Conservation (phyloP, 2,113 vertebrate species). For the Argyrosomus japonicus region DNA sequence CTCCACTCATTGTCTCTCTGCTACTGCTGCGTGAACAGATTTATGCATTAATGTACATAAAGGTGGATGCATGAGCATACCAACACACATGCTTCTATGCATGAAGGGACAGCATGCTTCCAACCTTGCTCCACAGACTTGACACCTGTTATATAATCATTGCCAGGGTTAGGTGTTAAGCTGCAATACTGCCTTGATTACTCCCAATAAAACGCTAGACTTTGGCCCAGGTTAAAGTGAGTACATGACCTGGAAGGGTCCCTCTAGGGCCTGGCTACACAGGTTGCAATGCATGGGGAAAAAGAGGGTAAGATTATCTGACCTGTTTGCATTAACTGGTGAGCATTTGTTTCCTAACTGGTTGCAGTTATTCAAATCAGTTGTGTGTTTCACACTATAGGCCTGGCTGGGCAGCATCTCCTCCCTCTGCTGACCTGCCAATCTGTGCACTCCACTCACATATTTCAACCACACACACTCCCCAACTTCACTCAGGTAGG, state of each 20-base stretch:
- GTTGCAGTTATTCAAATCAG: slow-evolving; percentile 75
- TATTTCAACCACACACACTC: slow-evolving; percentile 3
- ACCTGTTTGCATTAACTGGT: not conserved
- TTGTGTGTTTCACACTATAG: slow-evolving; percentile 34
- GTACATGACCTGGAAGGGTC: slow-evolving; percentile 10
- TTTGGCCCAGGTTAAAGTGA: slow-evolving; percentile 63
- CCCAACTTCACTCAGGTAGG: slow-evolving; percentile 62
- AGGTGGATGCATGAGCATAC: not conserved
- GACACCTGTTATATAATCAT: slow-evolving; percentile 57
- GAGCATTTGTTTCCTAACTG: slow-evolving; percentile 60
- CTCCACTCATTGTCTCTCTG: not conserved
- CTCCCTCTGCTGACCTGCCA: slow-evolving; percentile 45
- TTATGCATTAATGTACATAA: not conserved
- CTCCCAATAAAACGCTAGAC: slow-evolving; percentile 74
- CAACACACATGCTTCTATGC: slow-evolving; percentile 14
- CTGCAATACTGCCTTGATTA: slow-evolving; percentile 43
- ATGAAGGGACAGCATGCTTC: not conserved
- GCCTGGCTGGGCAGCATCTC: slow-evolving; percentile 31
- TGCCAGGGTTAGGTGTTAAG: slow-evolving; percentile 41
- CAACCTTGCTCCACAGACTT: not conserved
- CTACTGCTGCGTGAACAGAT: not conserved
- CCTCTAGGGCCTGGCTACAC: slow-evolving; percentile 12
- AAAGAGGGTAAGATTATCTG: not conserved
- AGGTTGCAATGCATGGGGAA: slow-evolving; percentile 5
- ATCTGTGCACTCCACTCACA: slow-evolving; percentile 69